Conservation (phyloP, 2,888 invertebrate genomes). For the Mimas tiliae region DNA sequence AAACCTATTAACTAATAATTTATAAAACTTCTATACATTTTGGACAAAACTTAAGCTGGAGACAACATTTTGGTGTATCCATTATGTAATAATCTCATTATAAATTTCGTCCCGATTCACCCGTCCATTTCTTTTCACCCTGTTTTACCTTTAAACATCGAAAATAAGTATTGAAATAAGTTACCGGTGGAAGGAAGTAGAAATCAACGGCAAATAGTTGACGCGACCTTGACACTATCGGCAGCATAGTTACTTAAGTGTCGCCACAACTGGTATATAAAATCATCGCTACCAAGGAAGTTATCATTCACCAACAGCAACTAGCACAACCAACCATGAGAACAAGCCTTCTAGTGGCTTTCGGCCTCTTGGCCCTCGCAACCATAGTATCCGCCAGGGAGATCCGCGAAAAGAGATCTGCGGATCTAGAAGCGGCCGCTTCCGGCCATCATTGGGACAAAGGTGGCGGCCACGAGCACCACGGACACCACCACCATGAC, state of each 20-base stretch:
- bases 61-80: too few species aligned
- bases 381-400: constrained; percentile 79
- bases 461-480: constrained; percentile 87
- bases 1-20: too few species aligned
- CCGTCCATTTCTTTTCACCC: too few species aligned
- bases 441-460: constrained; percentile 66
- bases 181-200: constrained; percentile 53
- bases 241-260: constrained; percentile 64
- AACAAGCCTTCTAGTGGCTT: constrained; percentile 61
- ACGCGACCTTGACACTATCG: constrained; percentile 68
- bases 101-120: too few species aligned
- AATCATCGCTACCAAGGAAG: constrained; percentile 60
- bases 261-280: constrained; percentile 68
- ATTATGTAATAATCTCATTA: too few species aligned
- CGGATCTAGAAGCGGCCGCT: constrained; percentile 83
- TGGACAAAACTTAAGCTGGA: too few species aligned
- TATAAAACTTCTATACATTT: too few species aligned
- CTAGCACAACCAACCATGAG: constrained; percentile 66
- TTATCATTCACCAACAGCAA: constrained; percentile 69
- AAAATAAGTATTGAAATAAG: constrained; percentile 19
- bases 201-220: constrained; percentile 55
- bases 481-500: constrained; percentile 86
- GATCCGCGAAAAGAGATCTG: constrained; percentile 72
- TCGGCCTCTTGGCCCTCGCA: constrained; percentile 78
- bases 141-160: constrained; percentile 4